Base-by-base conservation (phyloP, 2,797 vertebrate genomes). In the Coregonus sp. region DNA sequence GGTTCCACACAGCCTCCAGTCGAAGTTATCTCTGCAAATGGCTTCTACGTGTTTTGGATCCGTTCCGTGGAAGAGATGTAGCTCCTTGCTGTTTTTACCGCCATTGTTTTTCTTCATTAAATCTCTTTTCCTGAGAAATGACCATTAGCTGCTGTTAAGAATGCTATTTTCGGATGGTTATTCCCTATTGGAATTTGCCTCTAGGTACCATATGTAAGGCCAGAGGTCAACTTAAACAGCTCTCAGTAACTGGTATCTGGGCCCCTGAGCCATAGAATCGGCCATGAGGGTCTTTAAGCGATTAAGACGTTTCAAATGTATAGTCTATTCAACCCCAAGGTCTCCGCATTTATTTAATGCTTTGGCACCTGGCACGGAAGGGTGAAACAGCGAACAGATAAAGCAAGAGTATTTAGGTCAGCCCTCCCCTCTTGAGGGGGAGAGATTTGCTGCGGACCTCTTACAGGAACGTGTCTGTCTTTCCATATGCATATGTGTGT, bases 1-100 rank as follows among this genome's bases (percentile, higher is more conserved):
- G 51, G 92, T 88, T 6, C 97, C 97, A 56, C 96, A 97, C 86
- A 97, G 89, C 74, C 96, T 94, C 97, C 97, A 99, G 89, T 98
- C 97, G 74, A 99, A 97, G 90, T 99, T 99, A 82, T 94, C 85
- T 66, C 77, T 87, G 86, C 97, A 97, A 87, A 98, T 98, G 82
- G 94, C 92, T 0, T 95, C 90, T 0, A 95, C 72, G 0, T 94
- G 71, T 70, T 83, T 86, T 11, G 83, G 25, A 66, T 91, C 91
- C 0, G 97, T 98, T 74, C 98, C 97, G 0, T 99, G 98, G 86
- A 98, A 99, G 35, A 98, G 93, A 77, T 85, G 86, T 63, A 86
- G 91, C 80, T 99, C 97, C 0, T 74, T 40, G 16, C 95, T 91
- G 0, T 75, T 54, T 11, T 75, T 80, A 0, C 94, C 94, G 1